Evolutionary conservation across 2,888 invertebrate species (phyloP).

Genomic region (Nephrotoma appendiculata): DNA sequence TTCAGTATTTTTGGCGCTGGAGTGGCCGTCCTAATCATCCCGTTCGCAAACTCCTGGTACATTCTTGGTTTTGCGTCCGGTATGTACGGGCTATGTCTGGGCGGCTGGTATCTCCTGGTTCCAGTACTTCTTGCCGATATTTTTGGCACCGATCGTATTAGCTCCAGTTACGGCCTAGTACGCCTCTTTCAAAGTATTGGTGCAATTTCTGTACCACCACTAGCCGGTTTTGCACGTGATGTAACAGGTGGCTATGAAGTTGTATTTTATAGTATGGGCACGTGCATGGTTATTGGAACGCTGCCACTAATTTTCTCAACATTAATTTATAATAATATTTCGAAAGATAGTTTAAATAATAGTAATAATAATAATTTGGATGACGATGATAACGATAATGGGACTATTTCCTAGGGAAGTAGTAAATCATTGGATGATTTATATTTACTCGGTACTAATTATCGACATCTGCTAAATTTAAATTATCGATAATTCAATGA

Average conservation of each 20-base stretch:
- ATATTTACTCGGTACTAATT: not conserved
- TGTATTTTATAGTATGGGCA: slow-evolving; percentile 63
- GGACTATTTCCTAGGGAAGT: slow-evolving; percentile 3
- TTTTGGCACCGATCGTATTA: slow-evolving; percentile 58
- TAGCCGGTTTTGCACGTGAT: slow-evolving; percentile 52
- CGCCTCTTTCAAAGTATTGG: slow-evolving; percentile 63
- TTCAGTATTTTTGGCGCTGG: slow-evolving; percentile 54
- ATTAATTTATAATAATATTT: slow-evolving; percentile 5
- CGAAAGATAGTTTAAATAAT: not conserved
- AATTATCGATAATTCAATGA: not conserved
- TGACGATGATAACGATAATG: not conserved
- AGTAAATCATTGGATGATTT: slow-evolving; percentile 4
- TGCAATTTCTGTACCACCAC: slow-evolving; percentile 56
- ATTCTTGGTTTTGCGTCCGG: slow-evolving; percentile 49
- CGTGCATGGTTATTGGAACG: slow-evolving; percentile 57
- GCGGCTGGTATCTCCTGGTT: slow-evolving; percentile 62
- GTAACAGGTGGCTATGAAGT: slow-evolving; percentile 55
- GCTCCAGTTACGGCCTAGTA: slow-evolving; percentile 59
- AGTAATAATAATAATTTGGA: not conserved
- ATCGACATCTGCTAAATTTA: not conserved
- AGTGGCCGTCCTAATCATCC: slow-evolving; percentile 48
- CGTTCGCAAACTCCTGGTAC: slow-evolving; percentile 48
- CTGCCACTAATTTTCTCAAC: slow-evolving; percentile 42
- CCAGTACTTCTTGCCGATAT: slow-evolving; percentile 59
- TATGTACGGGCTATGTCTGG: slow-evolving; percentile 55